phyloP scores from a whole-genome alignment of 2,113 vertebrate species.

The Podilymbus podiceps region DNA sequence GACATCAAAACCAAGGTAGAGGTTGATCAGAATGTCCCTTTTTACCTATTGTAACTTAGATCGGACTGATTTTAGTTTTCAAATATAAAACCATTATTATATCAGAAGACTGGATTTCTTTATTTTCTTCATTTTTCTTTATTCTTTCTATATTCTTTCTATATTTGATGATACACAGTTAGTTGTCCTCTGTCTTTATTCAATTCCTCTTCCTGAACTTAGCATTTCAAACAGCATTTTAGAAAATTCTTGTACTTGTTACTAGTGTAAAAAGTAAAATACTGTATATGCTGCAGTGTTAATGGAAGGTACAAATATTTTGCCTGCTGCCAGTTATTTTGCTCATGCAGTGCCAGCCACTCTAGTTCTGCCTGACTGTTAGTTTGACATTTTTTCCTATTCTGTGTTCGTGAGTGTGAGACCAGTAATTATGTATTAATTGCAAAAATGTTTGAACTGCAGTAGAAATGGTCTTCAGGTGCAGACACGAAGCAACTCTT shows the following conservation, averaged over 20 bases:
- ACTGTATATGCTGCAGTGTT: neutral
- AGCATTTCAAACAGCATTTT: neutral
- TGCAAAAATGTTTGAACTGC: neutral
- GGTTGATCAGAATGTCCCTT: neutral
- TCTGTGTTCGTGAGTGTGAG: neutral
- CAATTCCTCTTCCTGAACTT: neutral
- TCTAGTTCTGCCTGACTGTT: neutral
- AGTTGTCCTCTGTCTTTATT: neutral
- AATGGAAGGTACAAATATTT: neutral
- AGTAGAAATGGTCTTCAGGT: neutral
- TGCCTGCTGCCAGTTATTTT: neutral
- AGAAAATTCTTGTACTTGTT: neutral
- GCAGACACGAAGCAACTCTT: fast-evolving
- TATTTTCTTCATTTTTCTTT: neutral
- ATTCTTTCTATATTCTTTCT: too few relatives aligned
- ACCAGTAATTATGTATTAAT: neutral
- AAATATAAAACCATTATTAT: neutral
- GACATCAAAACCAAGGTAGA: neutral
- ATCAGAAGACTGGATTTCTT: neutral
- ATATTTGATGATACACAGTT: neutral
- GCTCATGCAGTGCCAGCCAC: neutral
- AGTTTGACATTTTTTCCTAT: neutral
- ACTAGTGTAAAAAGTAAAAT: neutral
- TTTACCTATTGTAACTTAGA: neutral
- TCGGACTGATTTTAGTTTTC: neutral